Evolutionary conservation across 2,113 vertebrate species (phyloP).

Genomic region (Melanotaenia duboulayi): DNA sequence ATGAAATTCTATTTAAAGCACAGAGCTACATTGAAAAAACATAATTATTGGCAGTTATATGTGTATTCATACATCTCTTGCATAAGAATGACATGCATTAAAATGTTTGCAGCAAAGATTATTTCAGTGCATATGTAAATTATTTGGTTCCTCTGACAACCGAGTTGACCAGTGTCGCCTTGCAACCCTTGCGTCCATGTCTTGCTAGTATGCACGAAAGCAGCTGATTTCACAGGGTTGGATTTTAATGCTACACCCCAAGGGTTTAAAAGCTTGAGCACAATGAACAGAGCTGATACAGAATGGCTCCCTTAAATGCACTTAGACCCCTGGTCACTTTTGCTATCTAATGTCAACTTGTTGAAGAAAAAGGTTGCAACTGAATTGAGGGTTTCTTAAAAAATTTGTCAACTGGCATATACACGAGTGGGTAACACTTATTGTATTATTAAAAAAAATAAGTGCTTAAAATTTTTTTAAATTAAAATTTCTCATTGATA

Average conservation of each 20-base stretch:
- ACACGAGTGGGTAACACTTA: not conserved
- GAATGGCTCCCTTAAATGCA: slow-evolving; percentile 41
- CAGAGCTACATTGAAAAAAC: not conserved
- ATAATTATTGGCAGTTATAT: not conserved
- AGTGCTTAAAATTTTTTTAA: not conserved
- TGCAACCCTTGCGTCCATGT: slow-evolving; percentile 30
- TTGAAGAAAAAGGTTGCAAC: slow-evolving; percentile 5
- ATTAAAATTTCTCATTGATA: not conserved
- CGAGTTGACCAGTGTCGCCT: slow-evolving; percentile 33
- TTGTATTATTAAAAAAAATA: not conserved
- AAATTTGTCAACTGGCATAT: not conserved
- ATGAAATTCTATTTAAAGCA: not conserved
- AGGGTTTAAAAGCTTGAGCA: slow-evolving; percentile 51
- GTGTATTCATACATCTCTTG: too few species aligned
- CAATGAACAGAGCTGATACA: slow-evolving; percentile 70
- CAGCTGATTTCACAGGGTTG: slow-evolving; percentile 73
- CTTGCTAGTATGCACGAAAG: slow-evolving; percentile 64
- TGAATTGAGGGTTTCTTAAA: slow-evolving; percentile 18
- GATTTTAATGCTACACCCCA: slow-evolving; percentile 61
- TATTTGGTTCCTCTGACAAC: slow-evolving; percentile 18
- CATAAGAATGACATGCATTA: too few species aligned
- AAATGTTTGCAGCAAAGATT: not conserved
- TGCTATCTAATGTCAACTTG: slow-evolving; percentile 35
- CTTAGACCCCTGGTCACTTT: slow-evolving; percentile 14
- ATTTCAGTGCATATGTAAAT: slow-evolving; percentile 38